Evolutionary conservation across 2,113 vertebrate species (phyloP), one percentile per base, ranked within the genome.

Genomic region (Scartelaos histophorus): DNA sequence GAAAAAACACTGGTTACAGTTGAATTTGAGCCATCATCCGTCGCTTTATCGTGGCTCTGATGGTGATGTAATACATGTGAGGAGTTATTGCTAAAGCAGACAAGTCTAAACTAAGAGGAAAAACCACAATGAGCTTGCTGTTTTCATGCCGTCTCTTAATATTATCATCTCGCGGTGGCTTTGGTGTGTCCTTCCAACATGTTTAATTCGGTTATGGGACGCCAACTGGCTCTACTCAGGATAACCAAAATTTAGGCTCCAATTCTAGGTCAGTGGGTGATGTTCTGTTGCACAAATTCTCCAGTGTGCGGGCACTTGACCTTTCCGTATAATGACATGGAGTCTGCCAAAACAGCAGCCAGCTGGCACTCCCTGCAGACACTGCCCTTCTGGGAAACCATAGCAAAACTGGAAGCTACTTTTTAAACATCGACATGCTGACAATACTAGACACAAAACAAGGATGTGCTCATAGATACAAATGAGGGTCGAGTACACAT

Each of bases 261-360:
- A 79, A 74, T 80, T 85, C 78, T 90, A 81, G 89, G 90, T 90
- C 88, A 92, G 85, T 87, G 85, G 89, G 83, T 90, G 88, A 89
- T 86, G 56, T 77, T 85, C 73, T 79, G 35, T 75, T 69, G 68
- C 51, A 54, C 45, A 24, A 62, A 22, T 84, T 79, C 75, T 84
- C 75, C 82, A 82, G 74, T 35, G 13, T 88, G 85, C 51, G 75
- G 86, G 80, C 69, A 78, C 69, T 80, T 89, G 85, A 91, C 88
- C 88, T 85, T 85, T 87, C 70, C 71, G 38, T 80, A 75, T 87
- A 88, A 87, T 81, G 77, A 88, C 74, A 81, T 77, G 61, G 65
- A 67, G 84, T 69, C 78, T 83, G 81, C 83, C 85, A 75, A 66
- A 61, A 47, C 78, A 75, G 79, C 87, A 80, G 85, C 85, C 87